phyloP scores from a whole-genome alignment of 2,113 vertebrate species.

The Caranx ignobilis region DNA sequence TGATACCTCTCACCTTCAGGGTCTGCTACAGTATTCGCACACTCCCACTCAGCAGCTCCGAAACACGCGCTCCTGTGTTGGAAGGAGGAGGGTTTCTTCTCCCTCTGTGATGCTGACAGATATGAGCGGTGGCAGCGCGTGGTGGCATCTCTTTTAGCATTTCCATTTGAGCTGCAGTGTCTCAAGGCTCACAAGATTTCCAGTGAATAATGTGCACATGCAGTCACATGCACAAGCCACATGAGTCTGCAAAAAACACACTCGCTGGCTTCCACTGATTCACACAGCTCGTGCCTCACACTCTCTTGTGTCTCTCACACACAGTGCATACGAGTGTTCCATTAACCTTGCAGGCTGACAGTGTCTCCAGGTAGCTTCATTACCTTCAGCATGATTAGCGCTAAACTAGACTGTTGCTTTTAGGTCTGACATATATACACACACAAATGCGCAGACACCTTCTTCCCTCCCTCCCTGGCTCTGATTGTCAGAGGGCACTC shows the following conservation, averaged over 20 bases:
- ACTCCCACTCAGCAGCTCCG: neutral
- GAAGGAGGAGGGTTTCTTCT: constrained; percentile 26
- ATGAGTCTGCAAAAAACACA: constrained; percentile 17
- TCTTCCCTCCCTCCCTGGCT: neutral
- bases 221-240: constrained; percentile 33
- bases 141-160: constrained; percentile 34
- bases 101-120: constrained; percentile 64
- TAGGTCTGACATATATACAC: neutral
- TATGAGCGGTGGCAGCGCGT: constrained; percentile 40
- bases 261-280: constrained; percentile 2
- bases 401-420: constrained; percentile 55
- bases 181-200: constrained; percentile 37
- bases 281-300: neutral
- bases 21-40: constrained; percentile 32
- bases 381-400: constrained; percentile 68
- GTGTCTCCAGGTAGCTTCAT: constrained; percentile 64
- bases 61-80: constrained; percentile 9
- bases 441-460: neutral
- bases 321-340: constrained; percentile 63
- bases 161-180: constrained; percentile 53
- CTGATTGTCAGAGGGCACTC: constrained; percentile 57
- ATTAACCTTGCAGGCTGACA: constrained; percentile 72
- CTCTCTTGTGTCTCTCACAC: neutral
- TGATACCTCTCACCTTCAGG: constrained; percentile 53
- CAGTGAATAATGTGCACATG: constrained; percentile 52